Evolutionary conservation across 1,140 invertebrate genomes (phyloP), one percentile per base, ranked within the genome.

Genomic region (Drosophila albomicans): DNA sequence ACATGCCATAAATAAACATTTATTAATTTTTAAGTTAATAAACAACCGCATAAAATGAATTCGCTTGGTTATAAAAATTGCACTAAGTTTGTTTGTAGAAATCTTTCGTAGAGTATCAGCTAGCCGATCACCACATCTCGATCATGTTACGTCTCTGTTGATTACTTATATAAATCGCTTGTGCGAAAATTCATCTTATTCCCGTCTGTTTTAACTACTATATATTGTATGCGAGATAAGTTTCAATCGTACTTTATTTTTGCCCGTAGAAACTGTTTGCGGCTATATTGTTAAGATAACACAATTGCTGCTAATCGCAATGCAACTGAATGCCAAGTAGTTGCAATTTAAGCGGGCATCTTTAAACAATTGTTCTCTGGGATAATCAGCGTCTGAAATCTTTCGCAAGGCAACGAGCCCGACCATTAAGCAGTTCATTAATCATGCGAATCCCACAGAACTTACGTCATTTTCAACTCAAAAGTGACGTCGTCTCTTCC

Each of bases 121-220:
- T 13, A 11, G 32, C 6, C 38, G 7, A 30, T 20, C 32, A 13
- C 25, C 25, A 13, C 43, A 41, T 73, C 4, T 38, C 48, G 10
- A 51, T 66, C 16, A 45, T 73, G 35, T 51, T 72, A 48, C 51
- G 35, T 7, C 35, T 38, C 10, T 38, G 35, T 38, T 38, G 8
- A 38, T 38, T 38, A 38, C 46, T 78, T 81, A 75, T 45, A 75
- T 75, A 85, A 84, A 67, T 70, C 43, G 77, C 62, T 73, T 74
- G 72, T 15, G 35, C 54, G n/a, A 57, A 68, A 77, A 77, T 73
- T 20, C 70, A 78, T 75, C 70, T 70, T 75, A 8, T 8, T 28
- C 16, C 25, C 25, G 10, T 15, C 3, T 28, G 28, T 30, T 35
- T 54, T 30, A 3, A 38, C 35, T 38, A 10, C 35, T 10, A 38